Base-by-base conservation (phyloP, 2,888 invertebrate genomes). In the Lithophane socia region DNA sequence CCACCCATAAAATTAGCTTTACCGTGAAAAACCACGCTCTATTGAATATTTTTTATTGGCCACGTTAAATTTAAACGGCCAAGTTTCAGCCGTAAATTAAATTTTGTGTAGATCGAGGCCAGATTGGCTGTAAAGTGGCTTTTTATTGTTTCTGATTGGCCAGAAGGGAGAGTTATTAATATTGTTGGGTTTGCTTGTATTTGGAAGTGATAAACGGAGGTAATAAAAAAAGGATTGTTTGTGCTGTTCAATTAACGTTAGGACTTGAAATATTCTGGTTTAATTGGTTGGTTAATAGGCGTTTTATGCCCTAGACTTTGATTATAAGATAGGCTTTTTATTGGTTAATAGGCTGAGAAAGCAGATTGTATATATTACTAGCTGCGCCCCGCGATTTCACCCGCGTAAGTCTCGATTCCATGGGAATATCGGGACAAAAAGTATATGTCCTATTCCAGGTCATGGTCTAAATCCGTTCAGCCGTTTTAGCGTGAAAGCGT, bases 11-110 rank as follows among this genome's bases (percentile, higher is more conserved):
- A 88, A 79, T 79, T 52, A 83, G 75, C 66, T 82, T 69, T 47
- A 77, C 75, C 73, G 68, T 75, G n/a, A 70, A 86, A 82, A 47
- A 68, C 37, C 65, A 73, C 73, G 82, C 63, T 72, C 81, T 82
- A 85, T 77, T 82, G 83, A 82, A 86, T 80, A 80, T 80, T 87
- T 87, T 79, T 87, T 86, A 88, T 85, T 75, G 80, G 72, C 21
- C 52, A 13, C 47, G 67, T 84, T 81, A 84, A 84, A 81, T 77
- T 75, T 77, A 75, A 84, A 73, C 66, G n/a, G 1, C 54, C 61
- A 52, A 79, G 65, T 77, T 78, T 67, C 12, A 67, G 52, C 60
- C 74, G 67, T 87, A 83, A 84, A 88, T 88, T 79, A 80, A 80
- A 84, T 88, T 85, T 84, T 68, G 63, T 75, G 77, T 71, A 79